These are phyloP conservation scores for Chrysogorgia sp. DNA, from an alignment of 92 coral and sea anemone species.

Conservation along the genomic window DNA sequence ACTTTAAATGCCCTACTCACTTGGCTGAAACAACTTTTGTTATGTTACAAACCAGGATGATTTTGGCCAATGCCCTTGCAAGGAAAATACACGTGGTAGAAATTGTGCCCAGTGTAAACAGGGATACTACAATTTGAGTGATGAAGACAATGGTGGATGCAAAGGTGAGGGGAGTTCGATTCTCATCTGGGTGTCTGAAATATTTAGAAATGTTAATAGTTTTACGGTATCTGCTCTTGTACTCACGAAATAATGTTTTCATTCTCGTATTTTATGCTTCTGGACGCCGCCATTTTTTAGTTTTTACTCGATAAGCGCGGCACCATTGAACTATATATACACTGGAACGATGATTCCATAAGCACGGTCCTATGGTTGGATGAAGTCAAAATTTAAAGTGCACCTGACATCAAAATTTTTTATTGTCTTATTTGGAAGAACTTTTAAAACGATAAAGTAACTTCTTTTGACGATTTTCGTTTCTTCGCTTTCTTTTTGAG, in stretches of 20 bases:
- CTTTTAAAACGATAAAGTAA: no score
- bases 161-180: conserved; percentile 56
- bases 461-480: no score
- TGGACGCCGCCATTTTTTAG: neutral
- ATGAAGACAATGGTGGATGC: conserved; percentile 64
- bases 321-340: no score
- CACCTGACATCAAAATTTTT: no score
- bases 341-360: no score
- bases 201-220: neutral
- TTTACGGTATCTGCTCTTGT: neutral
- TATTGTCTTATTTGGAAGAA: no score
- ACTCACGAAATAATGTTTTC: neutral
- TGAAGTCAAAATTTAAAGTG: no score
- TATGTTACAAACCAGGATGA: conserved; percentile 38
- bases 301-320: no score
- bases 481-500: no score
- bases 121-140: conserved; percentile 73
- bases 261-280: no score
- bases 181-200: no score
- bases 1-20: neutral
- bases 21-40: neutral
- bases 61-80: conserved; percentile 83
- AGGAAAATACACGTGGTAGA: conserved; percentile 70
- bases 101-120: conserved; percentile 85
- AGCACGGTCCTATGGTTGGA: no score